A percentile compares a stretch with the other conserved stretches of the same genome.
Conservation (phyloP, 2,888 invertebrate species). For the Pardosa pseudoannulata region DNA sequence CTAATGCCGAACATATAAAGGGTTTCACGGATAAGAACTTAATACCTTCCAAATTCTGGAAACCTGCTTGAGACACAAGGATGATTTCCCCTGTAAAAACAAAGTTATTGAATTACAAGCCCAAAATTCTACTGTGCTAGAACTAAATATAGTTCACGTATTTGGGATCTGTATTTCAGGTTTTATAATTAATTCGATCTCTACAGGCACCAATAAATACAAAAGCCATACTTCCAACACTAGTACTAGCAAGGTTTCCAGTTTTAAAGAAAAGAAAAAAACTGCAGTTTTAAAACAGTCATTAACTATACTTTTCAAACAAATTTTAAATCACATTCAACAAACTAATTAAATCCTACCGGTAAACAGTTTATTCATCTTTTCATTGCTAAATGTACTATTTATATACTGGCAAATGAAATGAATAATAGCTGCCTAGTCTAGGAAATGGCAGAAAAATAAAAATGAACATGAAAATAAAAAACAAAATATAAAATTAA, state of each 20-base stretch:
- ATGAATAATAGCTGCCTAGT: no score
- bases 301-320: no score
- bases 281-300: no score
- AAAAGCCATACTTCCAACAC: not conserved
- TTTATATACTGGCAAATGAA: no score
- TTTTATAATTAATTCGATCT: not conserved
- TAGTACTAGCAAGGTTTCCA: not conserved
- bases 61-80: constrained; percentile 74
- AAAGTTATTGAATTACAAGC: constrained; percentile 47
- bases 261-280: no score
- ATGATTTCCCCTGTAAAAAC: constrained; percentile 74
- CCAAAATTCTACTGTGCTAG: not conserved
- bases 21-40: constrained; percentile 46
- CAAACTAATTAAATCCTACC: no score
- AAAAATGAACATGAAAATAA: no score
- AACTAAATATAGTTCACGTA: not conserved
- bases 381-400: no score
- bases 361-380: no score
- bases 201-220: not conserved
- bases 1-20: not conserved
- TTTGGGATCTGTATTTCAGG: not conserved
- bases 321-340: no score
- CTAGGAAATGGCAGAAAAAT: no score
- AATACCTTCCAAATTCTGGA: constrained; percentile 74
- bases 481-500: no score